These are phyloP conservation scores for Schizothorax lantsangensis DNA, from an alignment of 2,797 vertebrate genomes.

Conservation along the genomic window DNA sequence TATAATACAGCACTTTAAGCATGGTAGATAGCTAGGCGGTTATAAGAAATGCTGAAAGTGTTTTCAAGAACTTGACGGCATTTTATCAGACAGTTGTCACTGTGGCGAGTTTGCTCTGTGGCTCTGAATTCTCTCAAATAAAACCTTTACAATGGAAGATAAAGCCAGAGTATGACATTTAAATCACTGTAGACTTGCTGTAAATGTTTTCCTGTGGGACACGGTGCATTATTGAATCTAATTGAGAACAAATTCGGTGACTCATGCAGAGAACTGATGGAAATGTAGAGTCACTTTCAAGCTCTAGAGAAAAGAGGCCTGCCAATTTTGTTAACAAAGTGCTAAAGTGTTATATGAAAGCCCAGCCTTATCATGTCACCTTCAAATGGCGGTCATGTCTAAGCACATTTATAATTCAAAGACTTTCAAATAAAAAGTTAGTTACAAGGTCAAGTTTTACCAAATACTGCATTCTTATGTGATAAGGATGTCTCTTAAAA, in stretches of 20 bases:
- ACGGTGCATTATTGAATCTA: slow-evolving; percentile 41
- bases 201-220: slow-evolving; percentile 32
- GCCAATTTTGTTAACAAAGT: slow-evolving; percentile 20
- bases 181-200: slow-evolving; percentile 25
- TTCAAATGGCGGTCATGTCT: slow-evolving; percentile 14
- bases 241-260: slow-evolving; percentile 34
- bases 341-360: slow-evolving; percentile 38
- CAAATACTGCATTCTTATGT: slow-evolving; percentile 31
- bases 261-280: slow-evolving; percentile 10
- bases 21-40: slow-evolving; percentile 48
- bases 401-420: slow-evolving; percentile 14
- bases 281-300: slow-evolving; percentile 17
- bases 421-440: slow-evolving; percentile 27
- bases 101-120: slow-evolving; percentile 33
- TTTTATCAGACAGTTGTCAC: slow-evolving; percentile 49
- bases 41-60: slow-evolving; percentile 33
- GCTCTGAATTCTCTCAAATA: slow-evolving; percentile 37
- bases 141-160: slow-evolving; percentile 25
- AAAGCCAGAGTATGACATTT: slow-evolving; percentile 3
- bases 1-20: slow-evolving; percentile 76
- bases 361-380: slow-evolving; percentile 31
- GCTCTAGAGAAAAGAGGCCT: slow-evolving; percentile 25
- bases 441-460: slow-evolving; percentile 51
- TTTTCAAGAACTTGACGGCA: slow-evolving; percentile 55
- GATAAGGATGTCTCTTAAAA: slow-evolving; percentile 52